Percentiles rank a stretch among this genome's conserved stretches.
Conservation (phyloP, 2,888 invertebrate genomes). For the Mythimna vitellina region DNA sequence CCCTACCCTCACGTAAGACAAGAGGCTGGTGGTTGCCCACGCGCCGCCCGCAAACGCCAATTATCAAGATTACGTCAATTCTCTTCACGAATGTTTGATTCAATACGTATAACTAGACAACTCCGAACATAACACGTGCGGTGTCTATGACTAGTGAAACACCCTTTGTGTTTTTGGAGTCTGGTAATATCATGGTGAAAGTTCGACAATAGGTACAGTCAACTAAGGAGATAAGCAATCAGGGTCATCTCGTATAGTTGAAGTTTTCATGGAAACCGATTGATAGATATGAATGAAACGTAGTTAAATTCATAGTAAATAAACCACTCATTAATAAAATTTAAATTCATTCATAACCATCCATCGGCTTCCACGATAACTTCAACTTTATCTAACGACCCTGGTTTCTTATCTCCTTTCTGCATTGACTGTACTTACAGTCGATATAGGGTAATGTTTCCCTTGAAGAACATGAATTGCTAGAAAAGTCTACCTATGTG, state of each 20-base stretch:
- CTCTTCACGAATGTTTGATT: slow-evolving; percentile 61
- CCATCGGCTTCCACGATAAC: too few relatives aligned
- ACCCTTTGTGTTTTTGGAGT: not conserved
- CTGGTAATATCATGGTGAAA: not conserved
- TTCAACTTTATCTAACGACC: too few relatives aligned
- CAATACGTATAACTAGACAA: slow-evolving; percentile 65
- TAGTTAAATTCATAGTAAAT: too few relatives aligned
- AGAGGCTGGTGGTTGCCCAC: slow-evolving; percentile 31
- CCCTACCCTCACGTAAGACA: slow-evolving; percentile 1
- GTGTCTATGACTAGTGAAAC: not conserved
- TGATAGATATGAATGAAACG: too few relatives aligned
- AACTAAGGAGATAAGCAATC: too few relatives aligned
- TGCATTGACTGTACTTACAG: too few relatives aligned
- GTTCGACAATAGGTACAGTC: not conserved
- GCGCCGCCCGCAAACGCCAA: slow-evolving; percentile 69
- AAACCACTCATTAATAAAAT: too few relatives aligned
- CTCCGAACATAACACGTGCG: slow-evolving; percentile 45
- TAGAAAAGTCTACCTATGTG: not conserved
- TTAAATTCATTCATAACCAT: too few relatives aligned
- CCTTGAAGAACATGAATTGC: not conserved
- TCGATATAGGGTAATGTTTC: not conserved
- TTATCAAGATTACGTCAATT: slow-evolving; percentile 80
- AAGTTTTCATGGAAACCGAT: too few relatives aligned
- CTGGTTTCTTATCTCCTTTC: too few relatives aligned
- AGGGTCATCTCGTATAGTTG: too few relatives aligned